Evolutionary conservation across 2,888 invertebrate genomes (phyloP).

Genomic region (Timandra comae): DNA sequence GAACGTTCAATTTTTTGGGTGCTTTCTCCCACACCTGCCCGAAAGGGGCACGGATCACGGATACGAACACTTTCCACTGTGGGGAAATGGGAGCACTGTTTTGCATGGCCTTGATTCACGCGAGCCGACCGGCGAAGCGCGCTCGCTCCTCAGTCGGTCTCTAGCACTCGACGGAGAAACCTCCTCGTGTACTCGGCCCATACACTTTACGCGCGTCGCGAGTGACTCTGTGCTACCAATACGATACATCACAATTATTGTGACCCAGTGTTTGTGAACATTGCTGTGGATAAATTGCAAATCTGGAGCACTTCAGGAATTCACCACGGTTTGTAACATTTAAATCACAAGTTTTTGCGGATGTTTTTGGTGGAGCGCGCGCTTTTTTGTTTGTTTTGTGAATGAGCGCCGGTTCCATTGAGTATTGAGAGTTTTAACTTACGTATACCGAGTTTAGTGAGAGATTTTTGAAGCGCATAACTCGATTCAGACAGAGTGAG

Average conservation of each 20-base stretch:
- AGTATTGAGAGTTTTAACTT: slow-evolving; percentile 14
- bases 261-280: slow-evolving; percentile 33
- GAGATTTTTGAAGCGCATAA: slow-evolving; percentile 6
- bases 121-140: slow-evolving; percentile 34
- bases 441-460: slow-evolving; percentile 11
- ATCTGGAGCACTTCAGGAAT: slow-evolving; percentile 58
- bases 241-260: slow-evolving; percentile 13
- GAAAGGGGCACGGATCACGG: slow-evolving; percentile 69
- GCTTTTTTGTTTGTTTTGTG: slow-evolving; percentile 38
- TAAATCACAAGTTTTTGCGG: background rate
- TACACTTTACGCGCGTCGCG: slow-evolving; percentile 36
- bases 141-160: slow-evolving; percentile 42
- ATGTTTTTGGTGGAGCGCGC: slow-evolving; percentile 3
- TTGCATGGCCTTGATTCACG: slow-evolving; percentile 69
- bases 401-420: slow-evolving; percentile 32
- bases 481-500: slow-evolving; percentile 15
- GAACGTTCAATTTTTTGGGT: slow-evolving; percentile 62
- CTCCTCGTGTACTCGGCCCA: slow-evolving; percentile 24
- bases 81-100: slow-evolving; percentile 67
- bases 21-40: slow-evolving; percentile 74
- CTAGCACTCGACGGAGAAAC: slow-evolving; percentile 29
- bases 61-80: slow-evolving; percentile 70
- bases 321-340: slow-evolving; percentile 45
- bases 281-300: slow-evolving; percentile 48
- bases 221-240: slow-evolving; percentile 41